These are phyloP conservation scores for Psettodes erumei DNA, from an alignment of 2,113 vertebrate genomes.

Conservation along the genomic window DNA sequence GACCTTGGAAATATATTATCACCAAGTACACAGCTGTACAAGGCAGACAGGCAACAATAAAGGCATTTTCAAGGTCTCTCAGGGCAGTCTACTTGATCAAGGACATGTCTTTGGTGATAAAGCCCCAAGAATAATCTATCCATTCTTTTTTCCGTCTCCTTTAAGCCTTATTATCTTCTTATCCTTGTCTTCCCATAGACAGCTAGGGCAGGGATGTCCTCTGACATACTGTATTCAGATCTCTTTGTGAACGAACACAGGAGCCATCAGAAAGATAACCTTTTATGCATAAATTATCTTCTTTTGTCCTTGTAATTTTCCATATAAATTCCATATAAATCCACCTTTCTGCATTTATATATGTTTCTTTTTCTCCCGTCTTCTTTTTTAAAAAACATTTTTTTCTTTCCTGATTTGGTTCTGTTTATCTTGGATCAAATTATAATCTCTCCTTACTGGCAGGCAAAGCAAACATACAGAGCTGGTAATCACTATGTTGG, in stretches of 20 bases:
- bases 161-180: conserved; percentile 33
- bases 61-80: conserved; percentile 61
- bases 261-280: conserved; percentile 19
- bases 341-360: neutral
- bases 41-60: conserved; percentile 18
- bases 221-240: conserved; percentile 26
- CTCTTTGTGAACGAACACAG: conserved; percentile 29
- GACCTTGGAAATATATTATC: conserved; percentile 69
- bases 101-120: conserved; percentile 27
- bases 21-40: conserved; percentile 24
- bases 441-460: neutral
- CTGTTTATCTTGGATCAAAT: neutral
- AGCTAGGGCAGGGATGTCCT: conserved; percentile 19
- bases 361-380: neutral
- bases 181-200: conserved; percentile 27
- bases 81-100: conserved; percentile 31
- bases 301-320: neutral
- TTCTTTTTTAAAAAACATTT: neutral
- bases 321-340: neutral
- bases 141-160: conserved; percentile 21
- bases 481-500: neutral
- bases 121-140: conserved; percentile 30
- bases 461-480: neutral
- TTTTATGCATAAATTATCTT: conserved; percentile 6
- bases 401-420: neutral